Evolutionary conservation across 2,113 vertebrate genomes (phyloP).

Genomic region (Pseudorectes ferrugineus): DNA sequence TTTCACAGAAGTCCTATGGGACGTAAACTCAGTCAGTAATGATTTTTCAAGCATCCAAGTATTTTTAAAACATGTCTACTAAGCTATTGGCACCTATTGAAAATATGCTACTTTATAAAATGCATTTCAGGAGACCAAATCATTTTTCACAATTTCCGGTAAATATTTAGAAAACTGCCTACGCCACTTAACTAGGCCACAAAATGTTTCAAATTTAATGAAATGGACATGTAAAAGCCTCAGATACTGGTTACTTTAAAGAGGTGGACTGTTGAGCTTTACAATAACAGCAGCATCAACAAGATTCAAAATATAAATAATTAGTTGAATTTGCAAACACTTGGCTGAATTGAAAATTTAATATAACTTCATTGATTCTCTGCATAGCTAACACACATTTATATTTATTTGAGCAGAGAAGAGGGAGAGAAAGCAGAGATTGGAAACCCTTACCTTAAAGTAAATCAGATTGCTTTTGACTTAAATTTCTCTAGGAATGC

Average conservation of each 20-base stretch:
- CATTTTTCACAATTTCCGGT: neutral
- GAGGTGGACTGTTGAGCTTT: neutral
- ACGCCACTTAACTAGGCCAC: neutral
- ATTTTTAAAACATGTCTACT: neutral
- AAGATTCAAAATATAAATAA: slow-evolving; percentile 9
- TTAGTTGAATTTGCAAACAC: slow-evolving; percentile 5
- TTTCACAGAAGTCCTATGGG: neutral
- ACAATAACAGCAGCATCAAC: neutral
- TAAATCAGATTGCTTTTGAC: slow-evolving; percentile 39
- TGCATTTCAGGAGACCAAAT: neutral
- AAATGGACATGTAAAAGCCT: neutral
- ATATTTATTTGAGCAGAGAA: slow-evolving; percentile 25
- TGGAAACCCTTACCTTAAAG: neutral
- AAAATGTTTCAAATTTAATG: neutral
- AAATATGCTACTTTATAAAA: neutral
- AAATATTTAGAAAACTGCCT: neutral
- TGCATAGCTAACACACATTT: neutral
- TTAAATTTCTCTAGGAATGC: slow-evolving; percentile 17
- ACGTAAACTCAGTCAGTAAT: neutral
- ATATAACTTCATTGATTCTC: slow-evolving; percentile 27
- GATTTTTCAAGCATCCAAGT: neutral
- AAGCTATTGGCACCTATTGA: neutral
- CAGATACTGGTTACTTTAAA: neutral
- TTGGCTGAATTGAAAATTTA: slow-evolving; percentile 26
- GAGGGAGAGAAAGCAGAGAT: neutral